These are phyloP conservation scores for Eupsilia transversa DNA, from an alignment of 2,888 invertebrate genomes.

Conservation along the genomic window DNA sequence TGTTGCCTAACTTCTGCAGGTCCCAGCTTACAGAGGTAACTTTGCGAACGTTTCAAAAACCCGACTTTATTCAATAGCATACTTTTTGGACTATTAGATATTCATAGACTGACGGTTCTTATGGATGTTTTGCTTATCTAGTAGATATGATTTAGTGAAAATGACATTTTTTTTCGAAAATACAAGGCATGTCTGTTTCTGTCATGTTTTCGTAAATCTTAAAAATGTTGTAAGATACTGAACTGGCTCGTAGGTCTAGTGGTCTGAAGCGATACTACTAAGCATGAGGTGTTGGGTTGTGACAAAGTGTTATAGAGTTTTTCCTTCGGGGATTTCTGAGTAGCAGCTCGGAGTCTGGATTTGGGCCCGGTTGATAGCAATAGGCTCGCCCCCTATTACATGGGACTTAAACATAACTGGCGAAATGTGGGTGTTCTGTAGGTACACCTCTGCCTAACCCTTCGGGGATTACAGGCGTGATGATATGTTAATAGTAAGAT, in stretches of 20 bases:
- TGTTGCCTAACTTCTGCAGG: constrained; percentile 76
- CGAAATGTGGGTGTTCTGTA: not conserved
- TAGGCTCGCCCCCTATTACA: too few relatives aligned
- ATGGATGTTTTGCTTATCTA: not conserved
- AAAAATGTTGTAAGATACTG: not conserved
- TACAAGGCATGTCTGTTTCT: not conserved
- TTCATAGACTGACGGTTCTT: constrained; percentile 31
- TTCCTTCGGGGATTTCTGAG: too few relatives aligned
- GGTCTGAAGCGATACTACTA: too few relatives aligned
- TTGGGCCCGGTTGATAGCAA: too few relatives aligned
- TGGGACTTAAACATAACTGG: not conserved
- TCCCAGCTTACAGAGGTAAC: constrained; percentile 81
- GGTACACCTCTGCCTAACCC: not conserved
- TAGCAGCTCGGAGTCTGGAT: too few relatives aligned
- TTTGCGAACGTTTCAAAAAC: constrained; percentile 74
- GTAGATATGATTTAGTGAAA: not conserved
- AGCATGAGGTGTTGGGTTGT: too few relatives aligned
- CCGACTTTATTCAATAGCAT: constrained; percentile 80
- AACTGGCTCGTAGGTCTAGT: too few relatives aligned
- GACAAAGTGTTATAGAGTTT: too few relatives aligned
- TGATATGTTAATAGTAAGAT: not conserved
- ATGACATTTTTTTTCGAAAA: not conserved
- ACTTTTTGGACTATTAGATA: constrained; percentile 73
- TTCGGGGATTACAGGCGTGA: not conserved
- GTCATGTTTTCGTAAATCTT: not conserved